Evolutionary conservation across 2,113 vertebrate species (phyloP).

Genomic region (Poicephalus meyeri): DNA sequence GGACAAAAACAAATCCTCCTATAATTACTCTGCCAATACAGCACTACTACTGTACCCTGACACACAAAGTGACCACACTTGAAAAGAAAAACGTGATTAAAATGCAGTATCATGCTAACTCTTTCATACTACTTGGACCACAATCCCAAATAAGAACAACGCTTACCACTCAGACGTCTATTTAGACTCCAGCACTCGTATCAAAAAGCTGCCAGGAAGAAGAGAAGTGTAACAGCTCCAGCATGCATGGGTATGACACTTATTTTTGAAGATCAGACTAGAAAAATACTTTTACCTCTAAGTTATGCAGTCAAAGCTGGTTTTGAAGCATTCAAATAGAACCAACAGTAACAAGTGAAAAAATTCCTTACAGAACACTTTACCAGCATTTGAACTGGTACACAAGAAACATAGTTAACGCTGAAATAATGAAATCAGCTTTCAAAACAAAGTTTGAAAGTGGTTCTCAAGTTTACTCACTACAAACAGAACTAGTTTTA

Average conservation of each 20-base stretch:
- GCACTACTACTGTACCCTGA: background rate
- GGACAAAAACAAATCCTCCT: background rate
- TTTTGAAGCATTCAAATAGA: constrained; percentile 16
- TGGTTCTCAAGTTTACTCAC: background rate
- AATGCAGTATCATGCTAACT: background rate
- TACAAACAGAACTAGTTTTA: background rate
- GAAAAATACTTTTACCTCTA: constrained; percentile 57
- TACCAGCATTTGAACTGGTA: background rate
- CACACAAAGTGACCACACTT: constrained; percentile 55
- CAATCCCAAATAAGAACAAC: background rate
- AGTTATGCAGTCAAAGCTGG: constrained; percentile 6
- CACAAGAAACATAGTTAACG: background rate
- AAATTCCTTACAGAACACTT: background rate
- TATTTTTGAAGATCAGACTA: background rate
- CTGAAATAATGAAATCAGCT: background rate
- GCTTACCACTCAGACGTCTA: background rate
- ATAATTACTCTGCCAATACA: background rate
- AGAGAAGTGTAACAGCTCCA: background rate
- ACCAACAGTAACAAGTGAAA: background rate
- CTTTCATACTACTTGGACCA: constrained; percentile 19
- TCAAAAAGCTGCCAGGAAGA: background rate
- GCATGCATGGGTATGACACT: background rate
- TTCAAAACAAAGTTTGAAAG: background rate
- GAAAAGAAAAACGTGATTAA: constrained; percentile 36
- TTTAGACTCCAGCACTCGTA: constrained; percentile 1